A percentile compares a stretch with the other conserved stretches of the same genome.
Evolutionary conservation across 2,888 invertebrate genomes (phyloP).

Genomic region (Glaucopsyche alexis): DNA sequence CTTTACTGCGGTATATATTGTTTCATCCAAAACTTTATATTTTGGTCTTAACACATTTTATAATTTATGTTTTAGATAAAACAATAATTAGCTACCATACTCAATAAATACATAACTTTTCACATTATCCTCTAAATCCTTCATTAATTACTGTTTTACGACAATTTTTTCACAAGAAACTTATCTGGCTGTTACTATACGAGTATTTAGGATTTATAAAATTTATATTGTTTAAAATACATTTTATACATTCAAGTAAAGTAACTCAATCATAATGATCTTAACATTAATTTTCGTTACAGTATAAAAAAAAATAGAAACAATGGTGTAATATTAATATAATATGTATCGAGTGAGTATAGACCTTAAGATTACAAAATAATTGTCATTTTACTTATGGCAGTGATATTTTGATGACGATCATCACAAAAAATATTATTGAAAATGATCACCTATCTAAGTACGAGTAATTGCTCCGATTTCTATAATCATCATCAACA

Average conservation of each 20-base stretch:
- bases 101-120: not conserved
- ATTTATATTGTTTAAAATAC: too few relatives aligned
- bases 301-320: too few relatives aligned
- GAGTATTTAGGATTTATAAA: too few relatives aligned
- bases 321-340: too few relatives aligned
- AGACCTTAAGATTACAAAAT: constrained; percentile 21
- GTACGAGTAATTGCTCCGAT: constrained; percentile 73
- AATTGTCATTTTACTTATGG: constrained; percentile 46
- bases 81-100: not conserved
- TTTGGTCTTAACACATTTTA: not conserved
- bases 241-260: too few relatives aligned
- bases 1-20: not conserved
- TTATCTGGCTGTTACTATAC: too few relatives aligned
- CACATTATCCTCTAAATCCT: too few relatives aligned
- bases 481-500: constrained; percentile 50
- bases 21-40: not conserved
- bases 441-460: constrained; percentile 64
- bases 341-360: not conserved
- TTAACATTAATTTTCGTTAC: too few relatives aligned
- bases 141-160: too few relatives aligned
- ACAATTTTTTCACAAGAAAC: too few relatives aligned
- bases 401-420: constrained; percentile 59
- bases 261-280: too few relatives aligned
- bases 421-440: constrained; percentile 41
- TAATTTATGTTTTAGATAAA: not conserved